Base-by-base conservation (phyloP, 2,113 vertebrate genomes). In the Gila orcuttii region DNA sequence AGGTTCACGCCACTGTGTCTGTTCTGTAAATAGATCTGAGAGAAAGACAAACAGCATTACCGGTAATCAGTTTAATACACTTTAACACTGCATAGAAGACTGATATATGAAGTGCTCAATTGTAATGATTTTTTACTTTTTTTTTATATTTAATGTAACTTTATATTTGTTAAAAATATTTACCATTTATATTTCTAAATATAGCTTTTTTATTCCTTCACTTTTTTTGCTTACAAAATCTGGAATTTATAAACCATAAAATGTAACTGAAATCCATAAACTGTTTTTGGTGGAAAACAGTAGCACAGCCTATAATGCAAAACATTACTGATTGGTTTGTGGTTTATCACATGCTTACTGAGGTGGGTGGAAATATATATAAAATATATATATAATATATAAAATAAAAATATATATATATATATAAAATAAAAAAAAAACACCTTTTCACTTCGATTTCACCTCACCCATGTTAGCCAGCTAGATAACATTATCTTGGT, bases 1-100 rank as follows among this genome's bases (percentile, higher is more conserved):
- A 94, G 89, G 57, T 87, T 92, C 12, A 82, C 19, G 0, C 42
- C 71, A 0, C 64, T 0, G 0, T 91, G 92, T 69, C 95, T 89
- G 36, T 94, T 93, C 91, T 95, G 94, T 90, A 99, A 85, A 86
- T 96, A 96, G 21, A 98, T 91, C 97, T 98, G 55, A 3, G 83
- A 2, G 83, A 21, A 66, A 21, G 1, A 23, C 7, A 33, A 71
- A n/a, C n/a, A n/a, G n/a, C n/a, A n/a, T n/a, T n/a, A 23, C 19
- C 19, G 6, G 33, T 33, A 33, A 68, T 52, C 13, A 68, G 64
- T 71, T 36, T 39, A 69, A 39, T 33, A 66, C 2, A 33, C 28
- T n/a, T 28, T 15, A 68, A 66, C 28, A n/a, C 15, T 52, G 50
- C 50, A 52, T 66, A 6, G 13, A 1, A 66, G 28, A 66, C 62